Conservation (phyloP, 1,140 invertebrate genomes). For the Protaetia brevitarsis region DNA sequence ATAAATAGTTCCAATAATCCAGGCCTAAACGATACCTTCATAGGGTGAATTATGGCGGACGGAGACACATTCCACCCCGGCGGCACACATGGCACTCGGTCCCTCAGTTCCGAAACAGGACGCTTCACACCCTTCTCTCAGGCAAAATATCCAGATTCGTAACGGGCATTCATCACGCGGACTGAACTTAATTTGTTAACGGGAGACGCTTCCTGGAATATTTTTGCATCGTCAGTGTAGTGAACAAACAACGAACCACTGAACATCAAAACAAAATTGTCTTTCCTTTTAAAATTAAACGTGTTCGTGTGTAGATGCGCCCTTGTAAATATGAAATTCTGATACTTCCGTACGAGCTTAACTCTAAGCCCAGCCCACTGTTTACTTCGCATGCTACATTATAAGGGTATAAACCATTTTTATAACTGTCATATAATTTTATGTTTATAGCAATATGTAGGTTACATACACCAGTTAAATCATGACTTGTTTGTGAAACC, state of each 20-base stretch:
- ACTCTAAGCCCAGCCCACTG: not conserved
- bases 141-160: not conserved
- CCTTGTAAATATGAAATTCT: not conserved
- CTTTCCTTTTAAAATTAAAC: not conserved
- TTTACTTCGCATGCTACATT: not conserved
- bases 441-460: conserved; percentile 1
- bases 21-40: conserved; percentile 18
- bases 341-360: conserved; percentile 9
- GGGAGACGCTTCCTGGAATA: not conserved
- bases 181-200: conserved; percentile 17
- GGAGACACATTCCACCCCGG: conserved; percentile 6
- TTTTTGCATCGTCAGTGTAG: not conserved
- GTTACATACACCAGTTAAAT: not conserved
- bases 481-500: conserved; percentile 1
- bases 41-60: conserved; percentile 18
- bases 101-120: not conserved
- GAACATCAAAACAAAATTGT: conserved; percentile 13
- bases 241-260: not conserved
- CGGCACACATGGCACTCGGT: conserved; percentile 2
- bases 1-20: conserved; percentile 24
- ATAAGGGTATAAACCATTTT: conserved; percentile 5
- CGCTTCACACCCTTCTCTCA: not conserved
- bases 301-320: not conserved
- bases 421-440: conserved; percentile 19
- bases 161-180: conserved; percentile 5